Conservation (phyloP, 92 coral and sea anemone genomes). For the Siderastrea radians region DNA sequence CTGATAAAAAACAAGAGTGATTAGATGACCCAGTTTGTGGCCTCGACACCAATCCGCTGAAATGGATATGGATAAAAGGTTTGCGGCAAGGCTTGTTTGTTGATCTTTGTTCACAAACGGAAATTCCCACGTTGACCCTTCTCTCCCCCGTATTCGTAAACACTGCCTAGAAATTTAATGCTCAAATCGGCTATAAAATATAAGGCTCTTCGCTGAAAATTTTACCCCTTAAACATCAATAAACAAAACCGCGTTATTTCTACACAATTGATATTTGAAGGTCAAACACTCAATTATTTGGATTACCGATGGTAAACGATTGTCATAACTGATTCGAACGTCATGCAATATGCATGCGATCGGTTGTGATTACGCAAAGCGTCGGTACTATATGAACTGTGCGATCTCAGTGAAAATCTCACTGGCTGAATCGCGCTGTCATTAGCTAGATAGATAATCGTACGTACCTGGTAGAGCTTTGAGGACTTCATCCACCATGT, state of each 20-base stretch:
- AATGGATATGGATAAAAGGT: neutral
- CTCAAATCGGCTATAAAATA: neutral
- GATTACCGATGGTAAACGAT: neutral
- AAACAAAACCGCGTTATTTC: neutral
- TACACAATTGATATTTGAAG: neutral
- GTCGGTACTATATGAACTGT: neutral
- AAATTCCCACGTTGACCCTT: neutral
- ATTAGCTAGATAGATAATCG: too few species aligned
- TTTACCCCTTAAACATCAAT: neutral
- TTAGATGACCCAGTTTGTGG: neutral
- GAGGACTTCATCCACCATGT: slow-evolving; percentile 53
- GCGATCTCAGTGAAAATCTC: slow-evolving; percentile 22
- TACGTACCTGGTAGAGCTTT: slow-evolving; percentile 37
- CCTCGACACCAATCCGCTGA: neutral
- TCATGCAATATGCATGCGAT: neutral
- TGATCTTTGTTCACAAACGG: neutral
- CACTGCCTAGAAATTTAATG: too few species aligned
- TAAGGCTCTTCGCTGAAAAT: neutral
- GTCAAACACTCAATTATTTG: slow-evolving; percentile 5
- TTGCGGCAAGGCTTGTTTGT: too few species aligned
- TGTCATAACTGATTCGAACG: neutral
- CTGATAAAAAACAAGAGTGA: too few species aligned
- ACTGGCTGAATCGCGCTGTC: neutral
- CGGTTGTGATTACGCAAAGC: too few species aligned
- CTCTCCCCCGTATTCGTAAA: neutral